phyloP scores from a whole-genome alignment of 2,797 vertebrate species.

The Gobio occitaniae region DNA sequence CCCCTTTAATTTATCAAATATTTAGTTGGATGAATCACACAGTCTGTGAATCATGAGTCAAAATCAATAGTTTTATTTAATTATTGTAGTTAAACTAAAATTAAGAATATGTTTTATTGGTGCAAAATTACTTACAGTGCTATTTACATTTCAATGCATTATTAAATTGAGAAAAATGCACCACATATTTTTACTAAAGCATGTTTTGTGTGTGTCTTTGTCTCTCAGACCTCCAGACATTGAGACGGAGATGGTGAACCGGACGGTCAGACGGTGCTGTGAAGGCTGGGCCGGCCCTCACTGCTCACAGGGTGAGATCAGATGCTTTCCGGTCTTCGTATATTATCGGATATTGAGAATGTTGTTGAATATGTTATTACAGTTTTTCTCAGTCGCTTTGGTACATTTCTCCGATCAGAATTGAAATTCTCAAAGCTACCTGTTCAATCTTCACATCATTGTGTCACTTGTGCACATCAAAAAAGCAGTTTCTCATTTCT shows the following conservation, averaged over 20 bases:
- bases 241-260: slow-evolving; percentile 74
- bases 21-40: not conserved
- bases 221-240: slow-evolving; percentile 78
- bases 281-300: slow-evolving; percentile 85
- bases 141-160: not conserved
- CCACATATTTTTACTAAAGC: not conserved
- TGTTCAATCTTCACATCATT: too few relatives aligned
- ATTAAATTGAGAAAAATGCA: not conserved
- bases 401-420: too few relatives aligned
- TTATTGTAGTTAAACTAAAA: too few relatives aligned
- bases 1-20: not conserved
- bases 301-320: slow-evolving; percentile 82
- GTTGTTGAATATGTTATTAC: not conserved
- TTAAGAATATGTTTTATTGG: not conserved
- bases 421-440: too few relatives aligned
- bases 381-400: too few relatives aligned
- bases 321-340: not conserved
- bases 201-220: slow-evolving; percentile 8
- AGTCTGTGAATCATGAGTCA: not conserved
- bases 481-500: too few relatives aligned
- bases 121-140: not conserved
- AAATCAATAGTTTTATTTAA: too few relatives aligned
- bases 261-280: slow-evolving; percentile 81
- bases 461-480: too few relatives aligned
- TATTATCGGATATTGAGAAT: not conserved